Evolutionary conservation across 1,140 invertebrate species (phyloP), one percentile per base, ranked within the genome.

Genomic region (Pachypsylla venusta): DNA sequence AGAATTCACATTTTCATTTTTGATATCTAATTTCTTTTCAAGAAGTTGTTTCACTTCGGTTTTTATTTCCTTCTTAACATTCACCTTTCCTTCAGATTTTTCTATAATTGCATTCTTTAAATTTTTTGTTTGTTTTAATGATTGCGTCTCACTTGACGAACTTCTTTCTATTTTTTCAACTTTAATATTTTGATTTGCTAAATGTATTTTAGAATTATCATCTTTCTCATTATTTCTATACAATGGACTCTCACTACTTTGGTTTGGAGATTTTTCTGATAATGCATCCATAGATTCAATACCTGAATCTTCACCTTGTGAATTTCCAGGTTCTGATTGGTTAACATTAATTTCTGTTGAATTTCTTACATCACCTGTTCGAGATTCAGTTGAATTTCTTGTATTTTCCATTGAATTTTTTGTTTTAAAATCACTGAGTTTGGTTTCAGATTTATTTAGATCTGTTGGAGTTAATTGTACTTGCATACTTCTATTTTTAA

Each of bases 231-330:
- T 68, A 61, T 71, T 71, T 14, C 70, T 64, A 61, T 68, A 35
- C 30, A 35, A 68, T 16, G 77, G 77, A 63, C 76, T 77, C 65
- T 80, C 78, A 25, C 78, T 83, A 35, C 30, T 35, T 69, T 92
- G 88, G 69, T 91, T 89, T 2, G 89, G 89, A 62, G 87, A 90
- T 68, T 93, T 93, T 67, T 93, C 89, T 22, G 88, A 91, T 2
- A 92, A 70, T 1, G 89, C 89, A 68, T 93, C 89, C 89, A 92
- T 91, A 3, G 87, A 91, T 69, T 93, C 89, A 19, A 93, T 92
- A 1, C 89, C 89, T 39, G 88, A 91, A 71, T 93, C 89, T 70
- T 93, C 89, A 20, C 88, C 88, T 61, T 70, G 67, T 19, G 64
- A 70, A 60, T 70, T 71, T 7, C 67, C 68, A 56, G 68, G 67